These are phyloP conservation scores for Scaptodrosophila lebanonensis DNA, from an alignment of 1,140 invertebrate genomes.

Conservation along the genomic window DNA sequence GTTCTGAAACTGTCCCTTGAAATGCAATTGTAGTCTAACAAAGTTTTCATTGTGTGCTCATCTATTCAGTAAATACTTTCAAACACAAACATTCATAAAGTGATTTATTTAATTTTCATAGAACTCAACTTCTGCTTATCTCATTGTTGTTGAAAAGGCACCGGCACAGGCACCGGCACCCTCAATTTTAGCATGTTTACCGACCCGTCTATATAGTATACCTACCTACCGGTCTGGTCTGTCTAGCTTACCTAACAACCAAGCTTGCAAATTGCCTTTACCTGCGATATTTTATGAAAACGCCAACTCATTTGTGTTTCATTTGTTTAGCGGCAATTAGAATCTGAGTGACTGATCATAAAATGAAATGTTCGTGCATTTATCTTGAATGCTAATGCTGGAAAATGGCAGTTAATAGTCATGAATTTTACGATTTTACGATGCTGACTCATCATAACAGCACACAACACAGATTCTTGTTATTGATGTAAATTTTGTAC, in stretches of 20 bases:
- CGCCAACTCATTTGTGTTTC: constrained; percentile 9
- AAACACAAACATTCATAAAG: too few species aligned
- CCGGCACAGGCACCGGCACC: too few species aligned
- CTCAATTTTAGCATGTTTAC: too few species aligned
- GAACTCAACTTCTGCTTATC: too few species aligned
- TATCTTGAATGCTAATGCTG: too few species aligned
- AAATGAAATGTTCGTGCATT: not conserved
- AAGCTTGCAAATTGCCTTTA: constrained; percentile 1
- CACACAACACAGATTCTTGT: not conserved
- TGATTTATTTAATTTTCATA: too few species aligned
- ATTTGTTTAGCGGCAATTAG: constrained; percentile 13
- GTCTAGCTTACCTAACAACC: too few species aligned
- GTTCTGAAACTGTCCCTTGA: too few species aligned
- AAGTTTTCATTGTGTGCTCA: too few species aligned
- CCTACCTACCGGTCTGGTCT: constrained; percentile 1
- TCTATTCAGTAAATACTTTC: too few species aligned
- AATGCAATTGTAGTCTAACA: too few species aligned
- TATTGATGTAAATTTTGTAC: constrained; percentile 1
- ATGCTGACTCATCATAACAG: constrained; percentile 4
- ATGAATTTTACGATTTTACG: not conserved
- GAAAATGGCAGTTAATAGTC: constrained; percentile 10
- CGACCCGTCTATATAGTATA: constrained; percentile 15
- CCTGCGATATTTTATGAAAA: constrained; percentile 28
- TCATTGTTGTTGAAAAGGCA: too few species aligned
- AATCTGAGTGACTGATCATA: constrained; percentile 11